Base-by-base conservation (phyloP, 2,888 invertebrate species). In the Agriotes lineatus region DNA sequence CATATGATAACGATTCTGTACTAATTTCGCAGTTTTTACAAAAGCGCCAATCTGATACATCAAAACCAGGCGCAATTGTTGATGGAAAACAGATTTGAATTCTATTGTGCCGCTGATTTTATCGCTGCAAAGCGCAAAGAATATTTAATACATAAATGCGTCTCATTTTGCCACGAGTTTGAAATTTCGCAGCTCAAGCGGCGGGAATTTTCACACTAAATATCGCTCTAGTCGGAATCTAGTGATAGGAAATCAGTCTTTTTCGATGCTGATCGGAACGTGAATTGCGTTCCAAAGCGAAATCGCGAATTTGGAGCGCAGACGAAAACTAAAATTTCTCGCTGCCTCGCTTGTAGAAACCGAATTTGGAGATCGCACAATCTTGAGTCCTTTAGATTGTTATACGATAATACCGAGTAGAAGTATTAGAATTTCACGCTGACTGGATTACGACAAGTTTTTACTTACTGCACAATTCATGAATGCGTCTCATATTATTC, bases 171-270 rank as follows among this genome's bases (percentile, higher is more conserved):
- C 9, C 1, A 20, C 22, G 16, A 48, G n/a, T n/a, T 48, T 22
- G 12, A 48, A 48, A 48, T 10, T 20, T 48, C 18, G 18, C 42
- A 42, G 25, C 25, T 25, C 25, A 7, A 25, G 25, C 25, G 7
- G 30, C 14, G 25, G 7, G 33, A 30, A 18, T 33, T 52, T 52
- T 52, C 50, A 50, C 19, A 45, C 45, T 50, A 50, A 50, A 50
- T 50, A 50, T 50, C 50, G 14, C 20, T 25, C 30, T 25, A 52
- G 33, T 52, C 9, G 33, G 19, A 33, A 52, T 30, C 52, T 22
- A 33, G 16, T 35, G 52, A 52, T 52, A 52, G 52, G 33, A 52
- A 52, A 33, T 52, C 52, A 52, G 52, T 33, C 52, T 30, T 52
- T 25, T 22, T 14, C 33, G 16, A 1, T 52, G 52, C 30, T 35